Base-by-base conservation (phyloP, 2,797 vertebrate species). In the Dendrocincla fuliginosa region DNA sequence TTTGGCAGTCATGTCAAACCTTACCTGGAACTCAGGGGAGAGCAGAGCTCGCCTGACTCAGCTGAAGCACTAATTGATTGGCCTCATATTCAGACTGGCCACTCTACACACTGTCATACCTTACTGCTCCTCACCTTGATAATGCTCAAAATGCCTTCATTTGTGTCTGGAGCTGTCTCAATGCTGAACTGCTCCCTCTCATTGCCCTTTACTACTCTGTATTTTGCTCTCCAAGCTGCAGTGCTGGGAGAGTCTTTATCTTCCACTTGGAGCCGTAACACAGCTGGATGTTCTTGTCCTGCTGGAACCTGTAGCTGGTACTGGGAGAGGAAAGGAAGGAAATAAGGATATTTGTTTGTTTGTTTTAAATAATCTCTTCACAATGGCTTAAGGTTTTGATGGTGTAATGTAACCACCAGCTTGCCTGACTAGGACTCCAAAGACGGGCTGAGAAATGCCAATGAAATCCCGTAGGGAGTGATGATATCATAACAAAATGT, bases 31-130 rank as follows among this genome's bases (percentile, higher is more conserved):
- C 60, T 39, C 6, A 39, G 23, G 33, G 30, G 32, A 37, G 41
- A 69, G 41, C 13, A 49, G 32, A 55, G 23, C 55, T 60, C 22
- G 41, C 39, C 53, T 27, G 46, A 0, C 25, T 13, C 30, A 41
- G 20, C 39, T 42, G 12, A 67, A 42, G 56, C 22, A 23, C n/a
- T 69, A 30, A 35, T 20, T 16, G 22, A 16, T 30, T 42, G 39
- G 1, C 19, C 27, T 52, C n/a, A n/a, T 11, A 9, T 2, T 28
- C 17, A 55, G 5, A 39, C 2, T 30, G 53, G 25, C 25, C 70
- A n/a, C 0, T 5, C 15, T 16, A 8, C 32, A n/a, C 35, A 16
- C 0, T 22, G 28, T 6, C 25, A 16, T 9, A 8, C 37, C 4
- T 3, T 60, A 16, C 32, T 37, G 4, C 23, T 64, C 59, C 84